These are phyloP conservation scores for Metridium senile DNA, from an alignment of 92 coral and sea anemone genomes.

Conservation along the genomic window DNA sequence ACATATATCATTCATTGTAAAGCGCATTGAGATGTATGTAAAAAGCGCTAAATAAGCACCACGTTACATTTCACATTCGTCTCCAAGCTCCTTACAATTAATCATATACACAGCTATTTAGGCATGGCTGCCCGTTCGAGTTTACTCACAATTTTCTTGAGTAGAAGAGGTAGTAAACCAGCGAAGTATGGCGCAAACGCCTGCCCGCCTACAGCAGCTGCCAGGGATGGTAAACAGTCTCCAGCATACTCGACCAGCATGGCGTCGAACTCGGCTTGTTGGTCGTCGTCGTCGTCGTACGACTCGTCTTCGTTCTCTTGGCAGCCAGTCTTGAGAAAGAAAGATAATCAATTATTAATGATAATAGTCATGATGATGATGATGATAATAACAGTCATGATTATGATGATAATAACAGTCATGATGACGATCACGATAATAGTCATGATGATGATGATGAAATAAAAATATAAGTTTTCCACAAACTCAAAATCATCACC, in stretches of 20 bases:
- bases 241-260: conserved; percentile 95
- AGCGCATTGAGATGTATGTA: too few relatives aligned
- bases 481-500: background rate
- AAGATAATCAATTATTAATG: background rate
- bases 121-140: too few relatives aligned
- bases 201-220: conserved; percentile 84
- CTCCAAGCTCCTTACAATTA: too few relatives aligned
- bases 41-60: too few relatives aligned
- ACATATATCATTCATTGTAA: too few relatives aligned
- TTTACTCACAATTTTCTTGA: conserved; percentile 87
- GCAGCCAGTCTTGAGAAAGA: conserved; percentile 77
- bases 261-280: conserved; percentile 96
- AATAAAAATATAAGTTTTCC: too few relatives aligned
- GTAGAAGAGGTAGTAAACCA: conserved; percentile 83
- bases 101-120: too few relatives aligned
- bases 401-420: background rate
- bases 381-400: background rate
- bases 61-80: too few relatives aligned
- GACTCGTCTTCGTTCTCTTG: conserved; percentile 87
- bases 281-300: conserved; percentile 75
- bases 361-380: background rate
- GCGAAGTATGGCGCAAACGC: conserved; percentile 94
- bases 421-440: background rate
- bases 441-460: background rate
- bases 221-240: conserved; percentile 84